Percentiles rank a stretch among this genome's conserved stretches.
These are phyloP conservation scores for Lycopodina hypogea DNA, from an alignment of 37 sponge, comb jelly and placozoan species.

Conservation along the genomic window DNA sequence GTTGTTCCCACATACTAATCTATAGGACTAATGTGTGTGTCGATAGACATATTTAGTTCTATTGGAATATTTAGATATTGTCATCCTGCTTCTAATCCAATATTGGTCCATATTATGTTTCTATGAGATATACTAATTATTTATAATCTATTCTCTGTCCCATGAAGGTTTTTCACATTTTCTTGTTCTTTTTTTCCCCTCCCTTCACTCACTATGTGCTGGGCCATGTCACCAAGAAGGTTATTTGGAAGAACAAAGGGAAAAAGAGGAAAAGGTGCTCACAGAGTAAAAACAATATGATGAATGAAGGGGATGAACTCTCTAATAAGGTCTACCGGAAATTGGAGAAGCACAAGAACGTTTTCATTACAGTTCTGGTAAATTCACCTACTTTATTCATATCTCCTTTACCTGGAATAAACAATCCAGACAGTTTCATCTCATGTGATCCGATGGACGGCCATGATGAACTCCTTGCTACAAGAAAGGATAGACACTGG, in stretches of 20 bases:
- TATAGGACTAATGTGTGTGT: neutral
- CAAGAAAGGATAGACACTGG: slow-evolving; percentile 89
- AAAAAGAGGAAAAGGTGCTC: slow-evolving; percentile 64
- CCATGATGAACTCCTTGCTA: slow-evolving; percentile 88
- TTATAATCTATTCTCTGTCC: no score
- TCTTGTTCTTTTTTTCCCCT: neutral
- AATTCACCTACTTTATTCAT: slow-evolving; percentile 47
- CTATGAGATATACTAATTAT: no score
- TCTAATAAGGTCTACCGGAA: slow-evolving; percentile 77
- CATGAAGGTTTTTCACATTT: no score
- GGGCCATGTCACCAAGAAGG: slow-evolving; percentile 50
- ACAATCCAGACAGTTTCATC: slow-evolving; percentile 82
- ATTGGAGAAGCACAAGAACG: slow-evolving; percentile 98
- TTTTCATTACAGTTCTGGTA: slow-evolving; percentile 89
- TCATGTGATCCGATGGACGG: slow-evolving; percentile 98
- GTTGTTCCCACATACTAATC: neutral
- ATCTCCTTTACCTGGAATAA: slow-evolving; percentile 43
- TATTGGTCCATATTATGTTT: no score
- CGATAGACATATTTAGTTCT: no score
- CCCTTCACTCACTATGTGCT: neutral
- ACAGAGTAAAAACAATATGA: slow-evolving; percentile 61
- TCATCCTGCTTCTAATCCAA: no score
- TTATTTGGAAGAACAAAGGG: slow-evolving; percentile 56
- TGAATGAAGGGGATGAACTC: slow-evolving; percentile 73
- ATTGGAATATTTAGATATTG: no score